Evolutionary conservation across 2,888 invertebrate genomes (phyloP), one percentile per base, ranked within the genome.

Genomic region (Venustoraphidia nigricollis): DNA sequence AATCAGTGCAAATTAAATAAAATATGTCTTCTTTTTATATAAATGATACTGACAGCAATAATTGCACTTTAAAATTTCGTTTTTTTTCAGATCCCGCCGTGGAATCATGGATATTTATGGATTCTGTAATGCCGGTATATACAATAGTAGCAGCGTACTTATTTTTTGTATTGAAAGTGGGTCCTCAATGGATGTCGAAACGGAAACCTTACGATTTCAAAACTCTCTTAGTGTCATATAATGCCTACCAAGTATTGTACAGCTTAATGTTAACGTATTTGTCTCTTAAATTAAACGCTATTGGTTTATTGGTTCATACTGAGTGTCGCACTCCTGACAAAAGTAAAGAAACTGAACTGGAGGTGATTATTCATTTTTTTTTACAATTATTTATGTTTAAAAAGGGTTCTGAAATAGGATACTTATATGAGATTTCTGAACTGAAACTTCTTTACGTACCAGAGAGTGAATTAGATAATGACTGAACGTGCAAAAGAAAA

Each of bases 191-290:
- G 59, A 87, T 88, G 87, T 73, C 79, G 52, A 82, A 83, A 50
- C 70, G 79, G 52, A 77, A 82, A 52, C 78, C 86, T 0, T 82
- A 80, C 58, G 77, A 86, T 55, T 62, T 93, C 48, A 82, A 87
- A 59, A 72, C 73, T 42, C 61, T 83, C 0, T 76, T 93, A 60
- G 75, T 88, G 13, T 60, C 75, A 1, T 95, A 94, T 66, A 95
- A 95, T 61, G 75, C 83, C n/a, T 79, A 83, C 48, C 93, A 94
- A 76, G 91, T 94, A 6, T 42, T 85, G 10, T 83, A 91, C 67
- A 93, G 91, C 58, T 64, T 80, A 10, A 92, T 78, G 72, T 70
- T 92, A 56, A 72, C 76, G 52, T 61, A 69, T 17, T 37, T 38
- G 43, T 42, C 43, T 8, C 77, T 65, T 59, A 64, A 57, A 59